Evolutionary conservation across 2,888 invertebrate species (phyloP), one percentile per base, ranked within the genome.

Genomic region (Drosophila emarginata): DNA sequence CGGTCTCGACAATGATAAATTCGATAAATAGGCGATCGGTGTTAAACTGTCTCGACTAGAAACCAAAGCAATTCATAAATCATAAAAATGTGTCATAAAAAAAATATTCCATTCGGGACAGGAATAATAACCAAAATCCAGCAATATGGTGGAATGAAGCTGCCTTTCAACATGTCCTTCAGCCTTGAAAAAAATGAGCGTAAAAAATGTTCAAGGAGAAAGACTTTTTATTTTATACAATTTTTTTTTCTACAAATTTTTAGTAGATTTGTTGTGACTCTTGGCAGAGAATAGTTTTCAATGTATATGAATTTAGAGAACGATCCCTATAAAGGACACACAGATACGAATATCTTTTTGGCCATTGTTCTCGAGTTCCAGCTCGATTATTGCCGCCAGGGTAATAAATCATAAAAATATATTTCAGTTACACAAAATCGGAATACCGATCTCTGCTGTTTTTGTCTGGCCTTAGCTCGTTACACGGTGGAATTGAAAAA

Each of bases 381-480:
- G 78, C 77, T 77, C 86, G 78, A 90, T 90, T 87, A 89, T 89
- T 86, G 88, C 81, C 88, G 82, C 69, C 72, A 63, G 67, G 76
- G 86, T 77, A 89, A 91, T 91, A 91, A 91, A 91, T 91, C 91
- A 91, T 90, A 91, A 86, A 90, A 87, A 90, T 90, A 89, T 90
- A 78, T 76, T 74, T 70, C 45, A 45, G 45, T 45, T 45, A 45
- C 45, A 45, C 45, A 45, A 45, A 37, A 45, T 14, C 11, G 18
- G 45, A 21, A 81, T 66, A 62, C 75, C 67, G 67, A 67, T 74
- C 77, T 61, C 62, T 67, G 62, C 65, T 67, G 66, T 73, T 67
- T 64, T 71, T 51, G 61, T 73, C 60, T 78, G 65, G 76, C 72
- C 74, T 76, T 75, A 74, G 76, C 82, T 89, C 85, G 87, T 91